Evolutionary conservation across 2,888 invertebrate species (phyloP), one percentile per base, ranked within the genome.

Genomic region (Hypomecis punctinalis): DNA sequence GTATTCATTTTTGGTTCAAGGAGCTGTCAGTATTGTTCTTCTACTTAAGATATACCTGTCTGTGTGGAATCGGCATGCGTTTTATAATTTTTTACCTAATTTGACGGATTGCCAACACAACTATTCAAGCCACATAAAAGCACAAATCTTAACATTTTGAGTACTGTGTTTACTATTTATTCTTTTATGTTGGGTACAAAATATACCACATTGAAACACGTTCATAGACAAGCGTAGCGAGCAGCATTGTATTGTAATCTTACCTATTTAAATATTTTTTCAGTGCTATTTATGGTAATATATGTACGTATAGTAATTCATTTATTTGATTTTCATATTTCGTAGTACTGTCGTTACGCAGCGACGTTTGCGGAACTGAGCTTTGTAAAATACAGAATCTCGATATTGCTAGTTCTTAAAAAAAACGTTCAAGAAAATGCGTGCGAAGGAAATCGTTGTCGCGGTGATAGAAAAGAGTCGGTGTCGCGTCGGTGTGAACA

Each of bases 261-360:
- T 52, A 52, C 52, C 7, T 8, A 33, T 42, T 33, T 42, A 42
- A 40, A 52, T 52, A 43, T 8, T 52, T 61, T 48, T 57, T 51
- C 61, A 62, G 62, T 62, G 51, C 56, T 47, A 47, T 57, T 47
- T 57, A 42, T 52, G 42, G 46, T 57, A 37, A 40, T 40, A 23
- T 57, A 57, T 57, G 46, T 57, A 57, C 47, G 46, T 63, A 53
- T 47, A 46, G 35, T 63, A 35, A 52, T 47, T 56, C 35, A 56
- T 40, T 40, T 52, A 33, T 33, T 39, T 42, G 13, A 11, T 49
- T 52, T 56, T 54, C 11, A 43, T 54, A 35, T 43, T 11, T 45
- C 51, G 11, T 36, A 35, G 11, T 37, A 35, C 39, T 56, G 51
- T 6, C 42, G n/a, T 33, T 6, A 40, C 36, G 8, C 43, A 43